Percentiles rank a stretch among this genome's conserved stretches.
phyloP scores from a whole-genome alignment of 2,797 vertebrate species.

The Spinus olivaceus region DNA sequence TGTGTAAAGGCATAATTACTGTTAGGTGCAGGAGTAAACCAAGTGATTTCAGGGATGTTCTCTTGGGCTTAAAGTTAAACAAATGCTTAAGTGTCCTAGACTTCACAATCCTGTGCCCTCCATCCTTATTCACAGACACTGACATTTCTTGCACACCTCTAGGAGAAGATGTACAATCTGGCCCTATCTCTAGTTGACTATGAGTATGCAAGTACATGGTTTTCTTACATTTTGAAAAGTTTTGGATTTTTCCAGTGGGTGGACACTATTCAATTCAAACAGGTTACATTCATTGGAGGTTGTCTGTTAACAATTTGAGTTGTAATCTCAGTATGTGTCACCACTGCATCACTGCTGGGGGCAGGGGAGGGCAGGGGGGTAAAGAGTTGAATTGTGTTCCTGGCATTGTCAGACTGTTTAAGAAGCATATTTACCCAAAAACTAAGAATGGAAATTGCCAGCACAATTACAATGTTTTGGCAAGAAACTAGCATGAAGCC shows the following conservation, averaged over 20 bases:
- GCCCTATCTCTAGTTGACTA: neutral
- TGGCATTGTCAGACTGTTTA: neutral
- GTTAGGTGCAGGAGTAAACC: neutral
- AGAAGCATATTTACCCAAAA: neutral
- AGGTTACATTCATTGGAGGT: neutral
- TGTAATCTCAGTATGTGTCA: neutral
- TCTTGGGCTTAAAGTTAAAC: neutral
- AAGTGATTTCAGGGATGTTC: neutral
- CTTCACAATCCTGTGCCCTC: neutral
- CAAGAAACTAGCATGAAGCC: neutral
- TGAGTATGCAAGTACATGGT: neutral
- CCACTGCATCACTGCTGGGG: neutral
- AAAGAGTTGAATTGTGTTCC: neutral
- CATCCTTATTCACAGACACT: neutral
- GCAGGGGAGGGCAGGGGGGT: fast-evolving
- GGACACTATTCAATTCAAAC: neutral
- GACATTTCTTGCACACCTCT: neutral
- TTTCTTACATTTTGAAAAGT: neutral
- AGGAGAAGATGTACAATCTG: neutral
- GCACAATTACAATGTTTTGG: neutral
- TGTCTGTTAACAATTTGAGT: neutral
- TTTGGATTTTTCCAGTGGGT: neutral
- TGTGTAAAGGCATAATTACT: neutral
- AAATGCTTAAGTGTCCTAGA: neutral
- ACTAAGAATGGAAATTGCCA: neutral